Evolutionary conservation across 2,888 invertebrate genomes (phyloP).

Genomic region (Apodemia zela): DNA sequence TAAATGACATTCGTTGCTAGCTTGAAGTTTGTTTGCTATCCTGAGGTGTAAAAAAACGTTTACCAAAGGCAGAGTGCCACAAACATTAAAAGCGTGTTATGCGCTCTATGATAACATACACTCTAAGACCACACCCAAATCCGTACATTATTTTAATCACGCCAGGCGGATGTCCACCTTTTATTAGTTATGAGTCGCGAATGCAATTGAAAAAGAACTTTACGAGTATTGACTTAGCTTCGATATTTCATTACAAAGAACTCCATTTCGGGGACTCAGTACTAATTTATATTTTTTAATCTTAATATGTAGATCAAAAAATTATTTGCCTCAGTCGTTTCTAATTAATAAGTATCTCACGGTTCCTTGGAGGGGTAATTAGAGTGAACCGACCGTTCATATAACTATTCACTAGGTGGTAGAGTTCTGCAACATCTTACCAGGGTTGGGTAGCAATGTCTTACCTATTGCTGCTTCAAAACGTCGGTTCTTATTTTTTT

Average conservation of each 20-base stretch:
- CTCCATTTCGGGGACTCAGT: not conserved
- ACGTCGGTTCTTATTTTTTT: too few species aligned
- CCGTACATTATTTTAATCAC: constrained; percentile 75
- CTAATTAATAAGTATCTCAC: too few species aligned
- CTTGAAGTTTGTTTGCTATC: too few species aligned
- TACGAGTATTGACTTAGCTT: not conserved
- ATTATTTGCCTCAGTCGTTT: not conserved
- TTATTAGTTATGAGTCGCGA: constrained; percentile 6
- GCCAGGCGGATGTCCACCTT: constrained; percentile 26
- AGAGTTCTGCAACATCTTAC: too few species aligned
- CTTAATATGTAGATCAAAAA: not conserved
- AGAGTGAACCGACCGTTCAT: too few species aligned
- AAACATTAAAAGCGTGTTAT: not conserved
- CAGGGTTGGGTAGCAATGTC: too few species aligned
- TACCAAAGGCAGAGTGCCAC: too few species aligned
- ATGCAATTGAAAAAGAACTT: constrained; percentile 1
- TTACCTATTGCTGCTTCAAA: too few species aligned
- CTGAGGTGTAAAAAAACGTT: too few species aligned
- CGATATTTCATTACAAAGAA: not conserved
- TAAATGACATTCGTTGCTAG: too few species aligned
- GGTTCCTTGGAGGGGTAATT: too few species aligned
- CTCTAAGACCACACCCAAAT: constrained; percentile 58
- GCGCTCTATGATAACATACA: not conserved
- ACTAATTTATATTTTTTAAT: not conserved
- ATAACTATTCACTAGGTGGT: too few species aligned